Evolutionary conservation across 2,113 vertebrate genomes (phyloP).

Genomic region (Coturnix japonica): DNA sequence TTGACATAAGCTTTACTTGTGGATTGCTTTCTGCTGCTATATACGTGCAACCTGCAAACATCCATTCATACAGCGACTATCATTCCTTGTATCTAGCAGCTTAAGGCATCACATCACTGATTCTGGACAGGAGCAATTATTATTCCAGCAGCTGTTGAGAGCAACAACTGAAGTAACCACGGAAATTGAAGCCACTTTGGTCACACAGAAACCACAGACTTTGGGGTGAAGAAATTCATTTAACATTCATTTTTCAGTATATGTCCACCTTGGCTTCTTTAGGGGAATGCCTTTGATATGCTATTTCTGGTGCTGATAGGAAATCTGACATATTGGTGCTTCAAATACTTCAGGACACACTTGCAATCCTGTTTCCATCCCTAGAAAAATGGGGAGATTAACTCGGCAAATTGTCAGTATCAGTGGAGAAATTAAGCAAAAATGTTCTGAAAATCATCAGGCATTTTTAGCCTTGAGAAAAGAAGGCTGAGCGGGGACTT

Average conservation of each 20-base stretch:
- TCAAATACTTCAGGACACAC: neutral
- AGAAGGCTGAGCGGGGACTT: no score
- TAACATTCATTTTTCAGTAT: neutral
- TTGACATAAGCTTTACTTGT: neutral
- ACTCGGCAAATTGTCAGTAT: neutral
- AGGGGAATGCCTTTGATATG: neutral
- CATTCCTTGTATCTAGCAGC: neutral
- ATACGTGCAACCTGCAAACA: neutral
- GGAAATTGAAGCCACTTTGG: neutral
- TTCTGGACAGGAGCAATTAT: neutral
- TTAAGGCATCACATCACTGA: neutral
- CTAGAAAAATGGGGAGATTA: neutral
- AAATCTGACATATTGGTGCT: neutral
- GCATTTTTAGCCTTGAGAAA: no score
- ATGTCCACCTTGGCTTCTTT: neutral
- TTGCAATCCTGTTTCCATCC: neutral
- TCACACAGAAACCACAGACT: neutral
- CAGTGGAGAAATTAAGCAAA: neutral
- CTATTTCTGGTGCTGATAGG: neutral
- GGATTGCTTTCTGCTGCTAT: neutral
- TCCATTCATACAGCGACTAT: neutral
- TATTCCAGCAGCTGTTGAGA: neutral
- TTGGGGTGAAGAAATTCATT: neutral
- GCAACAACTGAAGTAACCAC: neutral
- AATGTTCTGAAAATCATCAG: rapidly evolving